A percentile compares a stretch with the other conserved stretches of the same genome.
Conservation (phyloP, 2,888 invertebrate genomes). For the Drosophila nigritarsus region DNA sequence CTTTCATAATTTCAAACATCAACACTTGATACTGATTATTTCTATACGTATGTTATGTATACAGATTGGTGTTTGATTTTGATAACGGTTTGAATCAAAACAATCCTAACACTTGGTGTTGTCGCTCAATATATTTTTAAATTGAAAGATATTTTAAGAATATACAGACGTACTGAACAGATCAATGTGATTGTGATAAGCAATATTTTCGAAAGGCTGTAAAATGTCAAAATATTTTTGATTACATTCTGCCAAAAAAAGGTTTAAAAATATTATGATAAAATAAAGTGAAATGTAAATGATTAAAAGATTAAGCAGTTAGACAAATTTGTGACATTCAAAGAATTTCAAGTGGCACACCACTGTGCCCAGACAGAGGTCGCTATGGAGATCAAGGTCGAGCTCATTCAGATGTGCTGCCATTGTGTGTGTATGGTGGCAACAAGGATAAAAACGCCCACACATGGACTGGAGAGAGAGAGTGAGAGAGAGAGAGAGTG, state of each 20-base stretch:
- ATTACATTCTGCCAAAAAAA: background rate
- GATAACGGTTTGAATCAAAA: background rate
- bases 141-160: background rate
- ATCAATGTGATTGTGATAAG: background rate
- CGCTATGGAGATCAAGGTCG: conserved; percentile 65
- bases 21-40: background rate
- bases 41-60: background rate
- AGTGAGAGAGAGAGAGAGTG: background rate
- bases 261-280: no score
- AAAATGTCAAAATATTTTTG: background rate
- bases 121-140: background rate
- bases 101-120: background rate
- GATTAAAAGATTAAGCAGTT: conserved; percentile 9
- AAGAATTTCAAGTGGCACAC: conserved; percentile 35
- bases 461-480: conserved; percentile 14
- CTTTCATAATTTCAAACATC: background rate
- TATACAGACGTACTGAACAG: background rate
- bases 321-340: conserved; percentile 36
- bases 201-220: background rate
- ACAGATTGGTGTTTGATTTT: background rate
- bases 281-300: background rate
- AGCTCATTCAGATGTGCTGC: conserved; percentile 38
- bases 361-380: conserved; percentile 54
- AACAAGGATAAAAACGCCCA: conserved; percentile 36
- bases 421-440: conserved; percentile 27